phyloP scores from a whole-genome alignment of 2,888 invertebrate species.

The Spicauda simplicius region DNA sequence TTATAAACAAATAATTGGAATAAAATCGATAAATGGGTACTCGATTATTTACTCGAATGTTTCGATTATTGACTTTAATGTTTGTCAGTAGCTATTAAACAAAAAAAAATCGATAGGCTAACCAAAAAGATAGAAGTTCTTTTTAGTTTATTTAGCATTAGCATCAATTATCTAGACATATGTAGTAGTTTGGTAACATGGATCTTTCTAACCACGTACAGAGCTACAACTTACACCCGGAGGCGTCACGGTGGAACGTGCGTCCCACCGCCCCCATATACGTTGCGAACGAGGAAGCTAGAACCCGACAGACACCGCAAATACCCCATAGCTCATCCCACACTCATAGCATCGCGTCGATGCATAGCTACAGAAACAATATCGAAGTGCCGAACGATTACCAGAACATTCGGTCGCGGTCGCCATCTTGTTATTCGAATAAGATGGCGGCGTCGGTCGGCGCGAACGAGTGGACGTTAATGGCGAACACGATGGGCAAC shows the following conservation, averaged over 20 bases:
- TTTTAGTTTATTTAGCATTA: too few species aligned
- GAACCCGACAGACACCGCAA: slow-evolving; percentile 72
- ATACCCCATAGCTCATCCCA: slow-evolving; percentile 80
- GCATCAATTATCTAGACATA: slow-evolving; percentile 7
- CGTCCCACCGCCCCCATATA: slow-evolving; percentile 82
- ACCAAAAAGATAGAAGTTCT: too few species aligned
- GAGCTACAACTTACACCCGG: slow-evolving; percentile 82
- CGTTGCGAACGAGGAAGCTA: slow-evolving; percentile 73
- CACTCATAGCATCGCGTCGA: slow-evolving; percentile 81
- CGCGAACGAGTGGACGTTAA: slow-evolving; percentile 80
- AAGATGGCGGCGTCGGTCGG: slow-evolving; percentile 81
- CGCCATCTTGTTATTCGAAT: slow-evolving; percentile 83
- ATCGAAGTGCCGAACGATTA: slow-evolving; percentile 80
- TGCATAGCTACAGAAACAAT: slow-evolving; percentile 82
- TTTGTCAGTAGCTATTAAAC: too few species aligned
- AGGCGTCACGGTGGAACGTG: slow-evolving; percentile 73
- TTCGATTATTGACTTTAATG: too few species aligned
- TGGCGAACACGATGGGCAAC: slow-evolving; percentile 70
- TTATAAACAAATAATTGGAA: not conserved
- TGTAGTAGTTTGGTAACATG: slow-evolving; percentile 9
- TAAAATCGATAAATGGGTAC: too few species aligned
- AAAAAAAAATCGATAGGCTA: not conserved
- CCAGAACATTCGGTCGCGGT: slow-evolving; percentile 79
- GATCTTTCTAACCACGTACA: slow-evolving; percentile 53
- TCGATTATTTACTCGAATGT: too few species aligned